These are phyloP conservation scores for Salmo trutta DNA, from an alignment of 2,797 vertebrate genomes.

Conservation along the genomic window DNA sequence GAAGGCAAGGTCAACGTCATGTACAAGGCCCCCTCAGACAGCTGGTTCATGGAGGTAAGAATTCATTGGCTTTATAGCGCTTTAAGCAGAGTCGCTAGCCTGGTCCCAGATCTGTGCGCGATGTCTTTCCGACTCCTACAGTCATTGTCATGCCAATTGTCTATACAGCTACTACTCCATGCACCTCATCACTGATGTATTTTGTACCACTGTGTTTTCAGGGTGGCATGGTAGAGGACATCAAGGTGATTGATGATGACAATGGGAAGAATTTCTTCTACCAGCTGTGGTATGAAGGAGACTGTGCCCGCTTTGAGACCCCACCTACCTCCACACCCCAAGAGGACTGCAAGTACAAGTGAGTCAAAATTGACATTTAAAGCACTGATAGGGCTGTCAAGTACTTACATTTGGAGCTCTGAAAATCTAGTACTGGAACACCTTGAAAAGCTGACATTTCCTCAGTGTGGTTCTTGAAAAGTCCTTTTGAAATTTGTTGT, in stretches of 20 bases:
- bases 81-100: not conserved
- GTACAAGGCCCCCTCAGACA: constrained; percentile 85
- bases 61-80: not conserved
- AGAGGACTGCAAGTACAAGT: constrained; percentile 88
- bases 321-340: constrained; percentile 73
- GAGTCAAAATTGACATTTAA: constrained; percentile 40
- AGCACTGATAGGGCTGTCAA: not conserved
- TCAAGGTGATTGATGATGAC: constrained; percentile 86
- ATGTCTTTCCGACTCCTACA: not conserved
- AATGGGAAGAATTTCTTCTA: constrained; percentile 95
- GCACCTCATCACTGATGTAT: not conserved
- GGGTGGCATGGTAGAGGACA: constrained; percentile 85
- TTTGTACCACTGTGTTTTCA: constrained; percentile 47
- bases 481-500: too few relatives aligned
- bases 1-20: constrained; percentile 88
- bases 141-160: not conserved
- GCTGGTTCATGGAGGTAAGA: constrained; percentile 90
- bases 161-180: not conserved
- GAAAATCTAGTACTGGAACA: too few relatives aligned
- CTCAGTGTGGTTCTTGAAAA: too few relatives aligned
- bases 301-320: constrained; percentile 89
- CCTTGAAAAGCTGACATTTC: too few relatives aligned
- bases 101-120: not conserved
- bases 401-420: too few relatives aligned
- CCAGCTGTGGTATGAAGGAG: constrained; percentile 92